Evolutionary conservation across 2,113 vertebrate genomes (phyloP).

Genomic region (Nestor notabilis): DNA sequence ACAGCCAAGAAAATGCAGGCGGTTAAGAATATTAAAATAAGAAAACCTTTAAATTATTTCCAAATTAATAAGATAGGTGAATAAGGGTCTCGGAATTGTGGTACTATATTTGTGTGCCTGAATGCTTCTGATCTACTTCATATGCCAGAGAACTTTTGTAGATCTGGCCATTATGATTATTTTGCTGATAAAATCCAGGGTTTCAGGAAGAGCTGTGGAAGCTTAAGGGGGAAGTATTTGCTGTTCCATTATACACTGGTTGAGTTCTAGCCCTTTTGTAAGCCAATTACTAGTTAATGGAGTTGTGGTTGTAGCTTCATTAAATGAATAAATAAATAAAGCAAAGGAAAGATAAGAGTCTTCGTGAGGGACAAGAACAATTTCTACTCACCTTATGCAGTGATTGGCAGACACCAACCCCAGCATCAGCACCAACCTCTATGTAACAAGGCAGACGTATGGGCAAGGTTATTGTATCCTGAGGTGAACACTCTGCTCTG

Average conservation of each 20-base stretch:
- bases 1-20: neutral
- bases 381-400: neutral
- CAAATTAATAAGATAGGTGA: neutral
- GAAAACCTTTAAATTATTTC: neutral
- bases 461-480: neutral
- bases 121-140: neutral
- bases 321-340: neutral
- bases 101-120: neutral
- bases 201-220: neutral
- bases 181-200: neutral
- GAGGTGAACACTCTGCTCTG: neutral
- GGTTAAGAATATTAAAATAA: neutral
- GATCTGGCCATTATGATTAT: neutral
- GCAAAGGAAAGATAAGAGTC: neutral
- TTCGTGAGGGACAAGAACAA: neutral
- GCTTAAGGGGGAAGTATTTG: neutral
- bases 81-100: neutral
- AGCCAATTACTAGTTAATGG: neutral
- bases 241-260: neutral
- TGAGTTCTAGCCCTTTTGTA: neutral
- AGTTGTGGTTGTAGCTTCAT: neutral
- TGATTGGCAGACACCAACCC: neutral
- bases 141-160: neutral
- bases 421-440: neutral
- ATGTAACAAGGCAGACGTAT: neutral